Percentiles rank a stretch among this genome's conserved stretches.
Conservation (phyloP, 2,888 invertebrate species). For the Melanostoma scalare region DNA sequence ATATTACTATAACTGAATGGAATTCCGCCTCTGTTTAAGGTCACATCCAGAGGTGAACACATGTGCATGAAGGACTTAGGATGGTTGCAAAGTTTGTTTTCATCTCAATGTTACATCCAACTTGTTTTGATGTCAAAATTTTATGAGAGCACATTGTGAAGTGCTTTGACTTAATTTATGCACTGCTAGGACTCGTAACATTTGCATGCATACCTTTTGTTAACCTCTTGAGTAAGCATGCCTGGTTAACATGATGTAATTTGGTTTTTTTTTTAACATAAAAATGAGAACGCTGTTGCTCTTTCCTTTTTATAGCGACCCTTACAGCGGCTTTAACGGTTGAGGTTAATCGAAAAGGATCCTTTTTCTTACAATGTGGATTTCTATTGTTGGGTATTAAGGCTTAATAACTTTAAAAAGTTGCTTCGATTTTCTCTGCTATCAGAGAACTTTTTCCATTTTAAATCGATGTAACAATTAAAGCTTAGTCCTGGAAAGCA, state of each 20-base stretch:
- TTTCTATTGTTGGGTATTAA: too few relatives aligned
- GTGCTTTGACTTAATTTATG: slow-evolving; percentile 66
- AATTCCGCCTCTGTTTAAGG: slow-evolving; percentile 63
- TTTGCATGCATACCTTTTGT: slow-evolving; percentile 47
- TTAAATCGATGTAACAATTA: slow-evolving; percentile 27
- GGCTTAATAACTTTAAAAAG: too few relatives aligned
- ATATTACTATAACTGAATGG: slow-evolving; percentile 60
- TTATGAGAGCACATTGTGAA: slow-evolving; percentile 54
- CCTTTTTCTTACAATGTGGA: too few relatives aligned
- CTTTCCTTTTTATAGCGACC: too few relatives aligned
- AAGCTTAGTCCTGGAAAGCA: slow-evolving; percentile 53
- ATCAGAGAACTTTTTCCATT: slow-evolving; percentile 35
- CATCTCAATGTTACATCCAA: slow-evolving; percentile 48
- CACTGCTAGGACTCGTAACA: slow-evolving; percentile 27
- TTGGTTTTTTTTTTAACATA: too few relatives aligned
- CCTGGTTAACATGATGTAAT: too few relatives aligned
- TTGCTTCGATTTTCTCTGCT: too few relatives aligned
- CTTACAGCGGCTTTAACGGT: too few relatives aligned
- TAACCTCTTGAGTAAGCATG: background rate
- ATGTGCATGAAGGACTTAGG: background rate
- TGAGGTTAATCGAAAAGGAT: too few relatives aligned
- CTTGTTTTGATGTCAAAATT: slow-evolving; percentile 71
- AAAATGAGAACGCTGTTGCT: too few relatives aligned
- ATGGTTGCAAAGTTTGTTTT: slow-evolving; percentile 30
- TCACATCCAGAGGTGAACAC: slow-evolving; percentile 43